These are phyloP conservation scores for Meloidogyne exigua DNA, from an alignment of 1,140 invertebrate genomes.

Conservation along the genomic window DNA sequence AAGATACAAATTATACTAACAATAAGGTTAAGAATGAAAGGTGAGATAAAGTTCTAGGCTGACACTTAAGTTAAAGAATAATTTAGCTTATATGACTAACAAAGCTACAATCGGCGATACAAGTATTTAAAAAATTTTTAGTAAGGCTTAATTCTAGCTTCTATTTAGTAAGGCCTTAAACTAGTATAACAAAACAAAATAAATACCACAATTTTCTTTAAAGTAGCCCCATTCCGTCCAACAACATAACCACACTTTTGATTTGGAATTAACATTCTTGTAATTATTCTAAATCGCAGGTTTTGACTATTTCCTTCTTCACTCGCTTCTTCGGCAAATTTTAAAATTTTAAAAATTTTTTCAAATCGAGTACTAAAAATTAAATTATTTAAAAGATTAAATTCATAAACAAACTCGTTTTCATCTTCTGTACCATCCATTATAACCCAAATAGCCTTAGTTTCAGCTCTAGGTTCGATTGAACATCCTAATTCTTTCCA, in stretches of 20 bases:
- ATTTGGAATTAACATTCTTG: slow-evolving; percentile 2
- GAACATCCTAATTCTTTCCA: neutral
- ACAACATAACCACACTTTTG: slow-evolving; percentile 27
- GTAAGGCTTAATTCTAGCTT: too few species aligned
- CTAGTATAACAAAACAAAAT: too few species aligned
- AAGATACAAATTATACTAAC: too few species aligned
- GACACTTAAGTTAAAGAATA: too few species aligned
- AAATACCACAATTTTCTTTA: slow-evolving; percentile 18
- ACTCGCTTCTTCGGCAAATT: neutral
- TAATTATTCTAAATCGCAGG: neutral
- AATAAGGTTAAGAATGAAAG: too few species aligned
- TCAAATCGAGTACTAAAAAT: slow-evolving; percentile 5
- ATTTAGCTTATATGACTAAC: too few species aligned
- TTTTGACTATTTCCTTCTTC: neutral
- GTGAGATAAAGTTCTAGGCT: too few species aligned
- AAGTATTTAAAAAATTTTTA: too few species aligned
- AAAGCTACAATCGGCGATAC: too few species aligned
- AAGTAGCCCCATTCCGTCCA: slow-evolving; percentile 12
- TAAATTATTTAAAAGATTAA: neutral
- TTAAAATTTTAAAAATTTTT: slow-evolving; percentile 6
- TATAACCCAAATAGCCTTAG: neutral
- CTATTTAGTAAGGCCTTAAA: too few species aligned
- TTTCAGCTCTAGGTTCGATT: neutral
- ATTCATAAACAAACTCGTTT: neutral
- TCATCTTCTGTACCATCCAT: neutral